Conservation (phyloP, 1,140 invertebrate genomes). For the Phortica variegata region DNA sequence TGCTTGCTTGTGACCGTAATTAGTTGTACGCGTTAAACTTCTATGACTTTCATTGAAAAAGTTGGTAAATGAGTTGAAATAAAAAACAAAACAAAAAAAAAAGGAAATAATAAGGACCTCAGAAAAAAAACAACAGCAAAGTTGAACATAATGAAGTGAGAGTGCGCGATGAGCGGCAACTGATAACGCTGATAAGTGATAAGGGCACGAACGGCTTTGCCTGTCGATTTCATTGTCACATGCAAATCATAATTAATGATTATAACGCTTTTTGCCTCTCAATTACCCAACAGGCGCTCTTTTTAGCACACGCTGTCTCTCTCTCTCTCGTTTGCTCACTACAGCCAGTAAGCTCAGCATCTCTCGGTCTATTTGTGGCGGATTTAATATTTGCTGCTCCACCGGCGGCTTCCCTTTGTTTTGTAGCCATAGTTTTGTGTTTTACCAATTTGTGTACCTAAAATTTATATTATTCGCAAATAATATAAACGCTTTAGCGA, state of each 20-base stretch:
- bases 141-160: no score
- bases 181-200: conserved; percentile 6
- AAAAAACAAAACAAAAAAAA: background rate
- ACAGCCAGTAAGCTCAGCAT: background rate
- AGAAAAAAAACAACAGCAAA: no score
- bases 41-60: no score
- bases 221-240: conserved; percentile 26
- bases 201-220: conserved; percentile 4
- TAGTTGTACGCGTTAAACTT: no score
- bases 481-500: no score
- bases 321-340: background rate
- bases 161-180: no score
- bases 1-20: no score
- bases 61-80: no score
- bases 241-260: conserved; percentile 35
- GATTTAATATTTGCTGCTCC: no score
- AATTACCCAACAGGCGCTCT: background rate
- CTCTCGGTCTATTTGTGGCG: background rate
- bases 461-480: no score
- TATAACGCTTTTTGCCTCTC: conserved; percentile 21
- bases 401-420: no score
- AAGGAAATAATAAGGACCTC: no score
- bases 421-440: background rate
- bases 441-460: background rate
- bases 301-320: conserved; percentile 3